These are phyloP conservation scores for Hyposoter didymator DNA, from an alignment of 2,888 invertebrate species.

Conservation along the genomic window DNA sequence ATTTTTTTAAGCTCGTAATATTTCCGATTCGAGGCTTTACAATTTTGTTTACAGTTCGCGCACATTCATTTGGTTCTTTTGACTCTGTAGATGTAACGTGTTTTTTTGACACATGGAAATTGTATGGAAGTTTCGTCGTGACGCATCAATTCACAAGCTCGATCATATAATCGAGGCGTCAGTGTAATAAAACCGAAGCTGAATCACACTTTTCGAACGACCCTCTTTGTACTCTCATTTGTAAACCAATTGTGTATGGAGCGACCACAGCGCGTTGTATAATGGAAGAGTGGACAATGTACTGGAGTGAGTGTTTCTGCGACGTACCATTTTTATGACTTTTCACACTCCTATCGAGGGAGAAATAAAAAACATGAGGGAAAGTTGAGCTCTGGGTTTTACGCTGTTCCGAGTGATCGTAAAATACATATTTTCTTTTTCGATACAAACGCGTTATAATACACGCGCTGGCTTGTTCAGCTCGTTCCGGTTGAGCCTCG, in stretches of 20 bases:
- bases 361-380: slow-evolving; percentile 24
- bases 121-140: not conserved
- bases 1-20: not conserved
- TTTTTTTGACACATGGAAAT: slow-evolving; percentile 13
- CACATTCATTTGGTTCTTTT: not conserved
- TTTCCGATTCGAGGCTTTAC: not conserved
- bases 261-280: slow-evolving; percentile 11
- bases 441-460: not conserved
- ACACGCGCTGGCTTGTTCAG: not conserved
- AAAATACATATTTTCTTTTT: slow-evolving; percentile 10
- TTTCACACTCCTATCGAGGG: slow-evolving; percentile 23
- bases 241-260: slow-evolving; percentile 29
- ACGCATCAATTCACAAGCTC: slow-evolving; percentile 18
- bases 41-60: not conserved
- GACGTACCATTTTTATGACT: slow-evolving; percentile 38
- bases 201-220: slow-evolving; percentile 51
- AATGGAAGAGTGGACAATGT: slow-evolving; percentile 37
- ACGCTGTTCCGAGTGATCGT: slow-evolving; percentile 29
- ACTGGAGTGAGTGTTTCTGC: not conserved
- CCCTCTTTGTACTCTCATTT: slow-evolving; percentile 38
- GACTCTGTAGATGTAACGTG: not conserved
- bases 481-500: not conserved
- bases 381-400: slow-evolving; percentile 19
- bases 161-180: slow-evolving; percentile 40
- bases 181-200: slow-evolving; percentile 47